Base-by-base conservation (phyloP, 2,888 invertebrate species). In the Hemicrepidius hirtus region DNA sequence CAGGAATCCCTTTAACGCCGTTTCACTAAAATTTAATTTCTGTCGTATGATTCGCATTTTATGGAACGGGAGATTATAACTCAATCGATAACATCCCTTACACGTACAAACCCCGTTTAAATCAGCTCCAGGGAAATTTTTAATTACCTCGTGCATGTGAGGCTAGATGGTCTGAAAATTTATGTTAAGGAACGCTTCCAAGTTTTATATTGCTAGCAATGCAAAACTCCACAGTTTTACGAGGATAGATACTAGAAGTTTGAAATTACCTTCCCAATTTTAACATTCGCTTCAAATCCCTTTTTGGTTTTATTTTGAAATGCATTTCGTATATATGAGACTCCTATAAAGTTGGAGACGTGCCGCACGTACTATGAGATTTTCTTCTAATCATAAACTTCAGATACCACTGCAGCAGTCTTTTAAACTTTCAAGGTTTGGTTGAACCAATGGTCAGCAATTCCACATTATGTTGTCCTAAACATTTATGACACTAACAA, bases 121-220 rank as follows among this genome's bases (percentile, higher is more conserved):
- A 37, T 37, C 35, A 57, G 20, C 57, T 20, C 20, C 20, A 12
- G 57, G 57, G 40, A 37, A 18, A 57, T 37, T 57, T 57, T 57
- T 57, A 57, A 57, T 57, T 57, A 57, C 18, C 35, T 57, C 40
- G 20, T 16, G 20, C 20, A 40, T 37, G 37, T 37, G 20, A 55
- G 32, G 20, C 28, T 32, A 53, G 28, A 16, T 32, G 24, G 0
- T 3, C 6, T 53, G 0, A 28, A 53, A 53, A 28, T 53, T 53
- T 53, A 53, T 53, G 32, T 21, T n/a, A 5, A 28, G 53, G 13
- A 49, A 10, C 10, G 20, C 10, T 49, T 21, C n/a, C 18, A 49
- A 53, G 28, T 50, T 53, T 28, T 53, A 53, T 28, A 13, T 53
- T 21, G 13, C 28, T 0, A 6, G 16, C n/a, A 28, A 13, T n/a